These are phyloP conservation scores for Ligdia adustata DNA, from an alignment of 2,888 invertebrate species.

Conservation along the genomic window DNA sequence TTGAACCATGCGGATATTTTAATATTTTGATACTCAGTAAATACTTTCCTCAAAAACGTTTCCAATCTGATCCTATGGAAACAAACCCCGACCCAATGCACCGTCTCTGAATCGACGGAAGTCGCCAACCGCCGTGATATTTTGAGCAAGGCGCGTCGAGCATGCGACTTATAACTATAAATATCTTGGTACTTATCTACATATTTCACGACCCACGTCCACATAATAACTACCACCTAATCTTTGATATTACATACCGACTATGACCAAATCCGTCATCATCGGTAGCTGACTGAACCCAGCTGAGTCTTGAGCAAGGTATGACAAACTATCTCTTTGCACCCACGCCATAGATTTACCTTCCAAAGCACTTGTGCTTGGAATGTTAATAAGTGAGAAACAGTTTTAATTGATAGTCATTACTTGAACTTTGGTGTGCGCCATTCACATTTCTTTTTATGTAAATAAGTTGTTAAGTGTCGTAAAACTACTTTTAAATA, in stretches of 20 bases:
- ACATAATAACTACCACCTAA: conserved; percentile 3
- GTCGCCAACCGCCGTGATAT: conserved; percentile 74
- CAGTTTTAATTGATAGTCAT: conserved; percentile 28
- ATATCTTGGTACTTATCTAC: conserved; percentile 43
- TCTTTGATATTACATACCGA: background rate
- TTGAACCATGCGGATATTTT: too few species aligned
- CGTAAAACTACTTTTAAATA: conserved; percentile 3
- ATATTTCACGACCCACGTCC: conserved; percentile 5
- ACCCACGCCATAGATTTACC: conserved; percentile 29
- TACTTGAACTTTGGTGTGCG: conserved; percentile 21
- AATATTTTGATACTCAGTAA: too few species aligned
- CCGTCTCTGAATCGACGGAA: conserved; percentile 72
- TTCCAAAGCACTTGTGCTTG: conserved; percentile 25
- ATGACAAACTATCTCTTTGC: conserved; percentile 35
- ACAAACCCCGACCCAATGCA: conserved; percentile 40
- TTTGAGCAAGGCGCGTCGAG: conserved; percentile 71
- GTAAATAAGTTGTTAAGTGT: conserved; percentile 12
- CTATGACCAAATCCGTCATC: background rate
- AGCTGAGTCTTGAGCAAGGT: conserved; percentile 32
- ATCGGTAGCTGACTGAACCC: too few species aligned
- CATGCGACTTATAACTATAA: conserved; percentile 59
- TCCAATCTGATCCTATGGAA: conserved; percentile 37
- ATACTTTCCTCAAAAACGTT: too few species aligned
- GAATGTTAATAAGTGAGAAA: conserved; percentile 29
- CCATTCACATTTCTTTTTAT: conserved; percentile 12